A percentile compares a stretch with the other conserved stretches of the same genome.
Conservation (phyloP, 2,888 invertebrate genomes). For the Drosophila affinis region DNA sequence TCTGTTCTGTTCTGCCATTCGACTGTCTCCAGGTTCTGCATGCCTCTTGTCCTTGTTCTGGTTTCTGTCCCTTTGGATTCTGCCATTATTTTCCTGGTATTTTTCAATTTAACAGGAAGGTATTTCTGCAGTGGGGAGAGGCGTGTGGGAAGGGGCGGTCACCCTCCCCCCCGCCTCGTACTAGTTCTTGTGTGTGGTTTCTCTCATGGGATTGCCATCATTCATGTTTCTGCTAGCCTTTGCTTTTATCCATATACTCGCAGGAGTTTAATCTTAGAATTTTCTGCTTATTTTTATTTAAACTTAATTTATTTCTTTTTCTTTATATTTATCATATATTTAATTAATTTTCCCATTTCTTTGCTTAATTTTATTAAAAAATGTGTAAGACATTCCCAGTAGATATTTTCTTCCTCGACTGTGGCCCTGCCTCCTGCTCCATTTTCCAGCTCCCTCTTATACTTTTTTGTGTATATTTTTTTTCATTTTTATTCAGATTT, state of each 20-base stretch:
- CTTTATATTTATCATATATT: no score
- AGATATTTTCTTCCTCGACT: constrained; percentile 12
- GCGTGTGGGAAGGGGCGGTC: background rate
- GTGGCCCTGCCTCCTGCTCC: background rate
- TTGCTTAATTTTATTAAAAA: background rate
- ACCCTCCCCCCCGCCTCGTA: no score
- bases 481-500: constrained; percentile 44
- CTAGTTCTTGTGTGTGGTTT: no score
- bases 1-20: background rate
- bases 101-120: constrained; percentile 40
- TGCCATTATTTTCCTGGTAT: constrained; percentile 13
- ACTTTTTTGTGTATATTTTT: background rate
- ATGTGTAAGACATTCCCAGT: background rate
- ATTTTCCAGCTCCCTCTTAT: background rate
- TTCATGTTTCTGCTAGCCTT: no score
- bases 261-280: no score
- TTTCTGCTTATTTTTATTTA: no score
- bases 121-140: constrained; percentile 12
- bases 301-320: no score
- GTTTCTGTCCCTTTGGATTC: constrained; percentile 16
- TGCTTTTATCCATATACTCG: no score
- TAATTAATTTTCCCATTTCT: no score
- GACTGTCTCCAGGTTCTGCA: constrained; percentile 32
- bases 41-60: constrained; percentile 21
- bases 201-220: no score